These are phyloP conservation scores for Acrocephalus arundinaceus DNA, from an alignment of 2,113 vertebrate genomes.

Conservation along the genomic window DNA sequence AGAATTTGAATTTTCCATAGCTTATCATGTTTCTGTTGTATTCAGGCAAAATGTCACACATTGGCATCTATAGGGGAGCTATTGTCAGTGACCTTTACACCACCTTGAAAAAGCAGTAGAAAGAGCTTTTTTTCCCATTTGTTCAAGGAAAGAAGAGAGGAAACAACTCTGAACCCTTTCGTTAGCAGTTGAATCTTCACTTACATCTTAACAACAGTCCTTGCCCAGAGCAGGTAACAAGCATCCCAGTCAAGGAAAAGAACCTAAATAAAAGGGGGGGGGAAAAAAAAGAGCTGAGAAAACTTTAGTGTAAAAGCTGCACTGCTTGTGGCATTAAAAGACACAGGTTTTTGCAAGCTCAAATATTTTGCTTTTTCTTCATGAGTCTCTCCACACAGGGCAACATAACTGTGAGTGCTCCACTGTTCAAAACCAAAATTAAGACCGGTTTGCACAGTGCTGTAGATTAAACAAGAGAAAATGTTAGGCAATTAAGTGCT, in stretches of 20 bases:
- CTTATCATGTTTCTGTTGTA: constrained; percentile 61
- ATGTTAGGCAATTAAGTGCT: constrained; percentile 63
- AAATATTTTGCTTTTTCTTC: background rate
- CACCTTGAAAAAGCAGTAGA: constrained; percentile 52
- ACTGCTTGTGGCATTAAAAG: background rate
- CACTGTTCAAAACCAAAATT: constrained; percentile 20
- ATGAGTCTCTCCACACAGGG: background rate
- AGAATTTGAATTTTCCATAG: constrained; percentile 23
- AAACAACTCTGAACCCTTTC: constrained; percentile 7
- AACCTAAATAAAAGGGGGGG: background rate
- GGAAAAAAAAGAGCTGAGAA: background rate
- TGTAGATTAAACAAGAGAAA: constrained; percentile 65
- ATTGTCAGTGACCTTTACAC: constrained; percentile 72
- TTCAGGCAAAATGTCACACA: constrained; percentile 71
- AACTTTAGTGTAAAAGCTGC: background rate
- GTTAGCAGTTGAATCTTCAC: background rate
- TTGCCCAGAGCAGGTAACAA: background rate
- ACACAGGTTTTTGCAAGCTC: background rate
- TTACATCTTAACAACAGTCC: background rate
- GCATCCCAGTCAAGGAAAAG: background rate
- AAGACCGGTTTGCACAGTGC: background rate
- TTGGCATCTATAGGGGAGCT: constrained; percentile 57
- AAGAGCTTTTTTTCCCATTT: background rate
- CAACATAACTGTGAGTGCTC: background rate
- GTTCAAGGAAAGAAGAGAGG: background rate